Conservation (phyloP, 2,888 invertebrate genomes). For the Acrobasis repandana region DNA sequence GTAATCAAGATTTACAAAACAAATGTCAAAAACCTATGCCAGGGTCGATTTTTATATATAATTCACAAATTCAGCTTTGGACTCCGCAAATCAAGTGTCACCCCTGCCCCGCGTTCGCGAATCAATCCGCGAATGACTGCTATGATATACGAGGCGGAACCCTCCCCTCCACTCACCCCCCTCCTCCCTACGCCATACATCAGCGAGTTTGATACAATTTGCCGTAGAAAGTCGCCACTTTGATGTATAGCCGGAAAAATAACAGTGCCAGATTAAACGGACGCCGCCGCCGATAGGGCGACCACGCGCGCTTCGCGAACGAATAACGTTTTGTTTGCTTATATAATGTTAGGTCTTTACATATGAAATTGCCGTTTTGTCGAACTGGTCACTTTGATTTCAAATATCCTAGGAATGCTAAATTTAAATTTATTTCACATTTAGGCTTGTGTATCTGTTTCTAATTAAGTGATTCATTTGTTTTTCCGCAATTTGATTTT, state of each 20-base stretch:
- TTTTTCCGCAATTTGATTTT: too few species aligned
- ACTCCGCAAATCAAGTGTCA: neutral
- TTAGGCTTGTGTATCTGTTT: too few species aligned
- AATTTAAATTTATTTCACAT: too few species aligned
- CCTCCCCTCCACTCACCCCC: neutral
- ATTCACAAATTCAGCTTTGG: too few species aligned
- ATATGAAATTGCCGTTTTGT: too few species aligned
- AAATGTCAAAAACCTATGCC: too few species aligned
- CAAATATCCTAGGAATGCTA: too few species aligned
- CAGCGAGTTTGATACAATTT: conserved; percentile 73
- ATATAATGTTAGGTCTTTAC: too few species aligned
- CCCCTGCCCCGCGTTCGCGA: neutral
- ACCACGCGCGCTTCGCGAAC: neutral
- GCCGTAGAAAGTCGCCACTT: conserved; percentile 65
- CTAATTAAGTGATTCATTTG: too few species aligned
- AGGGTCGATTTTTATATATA: too few species aligned
- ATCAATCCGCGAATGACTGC: conserved; percentile 16
- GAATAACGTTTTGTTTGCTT: conserved; percentile 4
- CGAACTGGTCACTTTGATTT: too few species aligned
- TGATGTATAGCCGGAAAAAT: conserved; percentile 75
- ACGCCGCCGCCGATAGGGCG: conserved; percentile 39
- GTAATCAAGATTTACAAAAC: too few species aligned
- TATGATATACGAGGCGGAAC: conserved; percentile 11
- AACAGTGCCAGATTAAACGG: conserved; percentile 66
- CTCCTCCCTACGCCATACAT: conserved; percentile 49